Percentiles rank a stretch among this genome's conserved stretches.
These are phyloP conservation scores for Amazona vittata DNA, from an alignment of 2,113 vertebrate species.

Conservation along the genomic window DNA sequence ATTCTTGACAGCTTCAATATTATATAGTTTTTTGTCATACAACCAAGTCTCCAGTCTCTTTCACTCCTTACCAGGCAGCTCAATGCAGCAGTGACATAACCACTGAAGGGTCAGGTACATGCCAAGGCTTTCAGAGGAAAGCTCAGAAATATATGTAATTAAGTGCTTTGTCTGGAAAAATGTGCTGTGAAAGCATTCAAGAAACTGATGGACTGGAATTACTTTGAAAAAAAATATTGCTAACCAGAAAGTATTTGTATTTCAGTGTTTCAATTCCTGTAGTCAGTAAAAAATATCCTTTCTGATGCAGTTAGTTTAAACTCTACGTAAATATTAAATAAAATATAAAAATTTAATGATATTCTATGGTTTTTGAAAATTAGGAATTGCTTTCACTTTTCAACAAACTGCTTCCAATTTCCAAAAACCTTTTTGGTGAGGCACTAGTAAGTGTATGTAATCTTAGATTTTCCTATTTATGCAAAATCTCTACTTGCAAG, in stretches of 20 bases:
- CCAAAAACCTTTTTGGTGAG: neutral
- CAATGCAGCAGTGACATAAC: neutral
- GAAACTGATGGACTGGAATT: neutral
- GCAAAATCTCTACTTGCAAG: neutral
- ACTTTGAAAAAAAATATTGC: neutral
- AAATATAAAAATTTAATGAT: neutral
- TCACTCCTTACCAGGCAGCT: neutral
- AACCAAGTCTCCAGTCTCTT: constrained; percentile 5
- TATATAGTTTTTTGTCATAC: constrained; percentile 15
- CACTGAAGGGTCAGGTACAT: neutral
- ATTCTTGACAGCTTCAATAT: neutral
- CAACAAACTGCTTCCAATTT: neutral
- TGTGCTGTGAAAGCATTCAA: neutral
- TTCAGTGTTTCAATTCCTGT: neutral
- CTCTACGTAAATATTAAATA: neutral
- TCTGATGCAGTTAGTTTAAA: neutral
- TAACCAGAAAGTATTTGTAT: neutral
- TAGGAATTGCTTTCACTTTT: neutral
- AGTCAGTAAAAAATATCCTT: neutral
- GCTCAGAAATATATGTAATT: neutral
- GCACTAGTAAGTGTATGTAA: neutral
- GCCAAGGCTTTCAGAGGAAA: constrained; percentile 15
- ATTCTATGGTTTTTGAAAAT: neutral
- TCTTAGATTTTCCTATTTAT: neutral
- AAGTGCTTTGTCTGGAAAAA: constrained; percentile 24